A percentile compares a stretch with the other conserved stretches of the same genome.
These are phyloP conservation scores for Linyphia triangularis DNA, from an alignment of 2,888 invertebrate genomes.

Conservation along the genomic window DNA sequence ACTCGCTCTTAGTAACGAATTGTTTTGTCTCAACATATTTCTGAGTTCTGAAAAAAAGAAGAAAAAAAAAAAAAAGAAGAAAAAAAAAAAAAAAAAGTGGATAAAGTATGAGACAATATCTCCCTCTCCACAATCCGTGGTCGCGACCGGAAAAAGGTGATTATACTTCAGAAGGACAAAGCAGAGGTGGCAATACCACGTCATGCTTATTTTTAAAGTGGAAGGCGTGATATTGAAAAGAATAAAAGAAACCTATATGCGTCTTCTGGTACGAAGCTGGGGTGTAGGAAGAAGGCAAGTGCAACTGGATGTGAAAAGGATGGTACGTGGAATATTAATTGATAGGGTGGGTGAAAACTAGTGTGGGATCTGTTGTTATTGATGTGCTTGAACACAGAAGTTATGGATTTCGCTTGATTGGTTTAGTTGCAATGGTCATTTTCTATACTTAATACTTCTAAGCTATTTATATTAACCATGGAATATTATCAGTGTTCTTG, in stretches of 20 bases:
- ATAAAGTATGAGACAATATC: neutral
- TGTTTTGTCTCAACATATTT: no score
- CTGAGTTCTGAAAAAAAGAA: no score
- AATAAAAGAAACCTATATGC: no score
- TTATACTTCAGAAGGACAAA: neutral
- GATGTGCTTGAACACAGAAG: no score
- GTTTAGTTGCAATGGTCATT: neutral
- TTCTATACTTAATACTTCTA: neutral
- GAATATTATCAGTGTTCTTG: neutral
- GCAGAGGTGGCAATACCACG: neutral
- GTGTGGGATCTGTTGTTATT: no score
- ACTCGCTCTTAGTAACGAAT: no score
- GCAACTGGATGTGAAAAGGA: neutral
- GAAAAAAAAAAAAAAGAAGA: neutral
- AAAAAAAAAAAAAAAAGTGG: neutral
- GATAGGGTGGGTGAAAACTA: constrained; percentile 1
- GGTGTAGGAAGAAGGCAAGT: neutral
- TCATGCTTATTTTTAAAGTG: neutral
- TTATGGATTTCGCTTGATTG: no score
- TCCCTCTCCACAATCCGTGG: neutral
- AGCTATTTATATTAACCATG: no score
- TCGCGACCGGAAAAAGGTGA: constrained; percentile 30
- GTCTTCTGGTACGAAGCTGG: neutral
- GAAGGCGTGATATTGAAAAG: neutral
- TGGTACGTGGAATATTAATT: constrained; percentile 18